These are phyloP conservation scores for Trypoxylus dichotomus DNA, from an alignment of 1,140 invertebrate genomes.

Conservation along the genomic window DNA sequence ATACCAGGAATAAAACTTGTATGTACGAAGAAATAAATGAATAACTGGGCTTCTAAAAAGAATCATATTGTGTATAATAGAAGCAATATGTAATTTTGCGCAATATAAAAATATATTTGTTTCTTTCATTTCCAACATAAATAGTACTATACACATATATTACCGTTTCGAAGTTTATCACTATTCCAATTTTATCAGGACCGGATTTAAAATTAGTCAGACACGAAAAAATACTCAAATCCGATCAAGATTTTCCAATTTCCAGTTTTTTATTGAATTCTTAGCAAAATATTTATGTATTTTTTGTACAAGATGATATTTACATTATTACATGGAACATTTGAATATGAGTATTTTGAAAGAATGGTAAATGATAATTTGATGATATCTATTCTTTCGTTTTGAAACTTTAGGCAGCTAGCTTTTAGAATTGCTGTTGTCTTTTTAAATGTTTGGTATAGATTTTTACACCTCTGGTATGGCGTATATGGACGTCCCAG, in stretches of 20 bases:
- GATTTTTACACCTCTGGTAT: not conserved
- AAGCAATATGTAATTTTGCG: not conserved
- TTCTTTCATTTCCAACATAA: not conserved
- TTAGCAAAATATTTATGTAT: not conserved
- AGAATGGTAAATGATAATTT: not conserved
- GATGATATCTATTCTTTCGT: not conserved
- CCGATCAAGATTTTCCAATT: not conserved
- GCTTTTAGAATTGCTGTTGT: constrained; percentile 1
- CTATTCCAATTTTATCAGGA: not conserved
- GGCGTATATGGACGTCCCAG: not conserved
- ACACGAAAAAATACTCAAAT: not conserved
- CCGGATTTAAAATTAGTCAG: not conserved
- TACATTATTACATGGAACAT: not conserved
- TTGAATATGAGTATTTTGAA: not conserved
- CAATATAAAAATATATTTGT: constrained; percentile 15
- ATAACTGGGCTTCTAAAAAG: constrained; percentile 7
- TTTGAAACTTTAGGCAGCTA: not conserved
- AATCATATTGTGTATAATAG: constrained; percentile 4
- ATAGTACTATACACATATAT: not conserved
- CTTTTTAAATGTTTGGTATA: not conserved
- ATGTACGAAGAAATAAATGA: not conserved
- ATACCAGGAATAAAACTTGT: not conserved
- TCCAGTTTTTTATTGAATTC: not conserved
- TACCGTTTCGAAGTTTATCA: not conserved
- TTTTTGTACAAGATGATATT: not conserved